Base-by-base conservation (phyloP, 2,888 invertebrate genomes). In the Glaucopsyche alexis region DNA sequence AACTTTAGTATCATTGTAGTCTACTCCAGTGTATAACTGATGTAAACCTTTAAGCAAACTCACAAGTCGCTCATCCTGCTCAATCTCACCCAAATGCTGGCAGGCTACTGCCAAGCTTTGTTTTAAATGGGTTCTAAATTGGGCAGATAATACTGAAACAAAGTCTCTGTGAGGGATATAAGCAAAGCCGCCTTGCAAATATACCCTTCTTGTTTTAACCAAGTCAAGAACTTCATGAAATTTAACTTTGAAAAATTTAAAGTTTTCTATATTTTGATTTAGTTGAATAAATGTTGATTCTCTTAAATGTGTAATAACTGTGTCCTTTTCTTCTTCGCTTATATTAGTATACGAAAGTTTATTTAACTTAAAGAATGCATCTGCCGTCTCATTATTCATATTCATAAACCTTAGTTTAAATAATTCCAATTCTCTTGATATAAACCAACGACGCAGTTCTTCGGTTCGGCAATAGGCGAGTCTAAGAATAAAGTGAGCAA, bases 401-500 rank as follows among this genome's bases (percentile, higher is more conserved):
- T 93, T 93, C n/a, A 93, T 87, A 84, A 97, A 97, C 81, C 96
- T 94, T 84, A 96, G 95, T 83, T 95, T 95, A 82, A 99, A 99
- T 73, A 99, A 93, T 82, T 99, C 99, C 75, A 97, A 87, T 93
- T 99, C 99, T 78, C 97, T 95, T 29, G 95, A 91, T 14, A 98
- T 91, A 84, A 98, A 98, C 99, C 99, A 99, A 75, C 94, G 94
- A 49, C 96, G 93, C 52, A 98, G 91, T 73, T 99, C 98, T 78
- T 97, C 96, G 38, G 96, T 96, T 81, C 96, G 94, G 83, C 98
- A 99, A 87, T 98, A 99, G 0, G 98, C 98, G 74, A 99, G 88
- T 73, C 99, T 94, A 4, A 99, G 92, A 80, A 99, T 97, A 85
- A 97, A 99, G 87, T 99, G 99, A 0, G 99, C 98, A 71, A 99